These are phyloP conservation scores for Tetragonisca angustula DNA, from an alignment of 2,888 invertebrate species.

Conservation along the genomic window DNA sequence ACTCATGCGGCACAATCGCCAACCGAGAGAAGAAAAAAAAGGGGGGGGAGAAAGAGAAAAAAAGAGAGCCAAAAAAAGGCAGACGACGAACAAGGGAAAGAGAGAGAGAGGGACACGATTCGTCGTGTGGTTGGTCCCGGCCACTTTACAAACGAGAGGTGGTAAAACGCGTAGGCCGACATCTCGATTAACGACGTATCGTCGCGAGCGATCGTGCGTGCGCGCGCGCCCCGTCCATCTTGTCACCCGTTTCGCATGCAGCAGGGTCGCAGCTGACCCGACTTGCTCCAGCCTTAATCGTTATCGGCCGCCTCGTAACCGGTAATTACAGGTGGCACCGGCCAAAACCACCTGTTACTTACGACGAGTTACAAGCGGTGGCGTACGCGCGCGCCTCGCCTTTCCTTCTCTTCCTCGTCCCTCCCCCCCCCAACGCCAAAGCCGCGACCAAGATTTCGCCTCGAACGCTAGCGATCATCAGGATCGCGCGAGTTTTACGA, in stretches of 20 bases:
- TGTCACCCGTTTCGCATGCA: constrained; percentile 53
- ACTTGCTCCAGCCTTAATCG: constrained; percentile 61
- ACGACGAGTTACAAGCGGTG: constrained; percentile 59
- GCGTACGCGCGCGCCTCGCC: background rate
- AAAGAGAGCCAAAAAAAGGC: background rate
- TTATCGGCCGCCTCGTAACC: constrained; percentile 70
- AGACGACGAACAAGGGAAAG: constrained; percentile 6
- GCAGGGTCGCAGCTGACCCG: constrained; percentile 64
- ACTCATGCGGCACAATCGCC: background rate
- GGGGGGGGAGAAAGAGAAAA: background rate
- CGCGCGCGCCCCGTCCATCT: constrained; percentile 11
- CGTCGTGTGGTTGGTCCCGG: background rate
- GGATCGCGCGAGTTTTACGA: too few species aligned
- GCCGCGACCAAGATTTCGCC: too few species aligned
- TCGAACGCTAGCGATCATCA: too few species aligned
- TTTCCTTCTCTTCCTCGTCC: too few species aligned
- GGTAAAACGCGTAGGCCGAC: constrained; percentile 23
- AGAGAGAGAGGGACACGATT: constrained; percentile 28
- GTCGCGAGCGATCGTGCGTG: constrained; percentile 46
- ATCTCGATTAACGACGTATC: constrained; percentile 46
- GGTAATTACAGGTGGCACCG: constrained; percentile 73
- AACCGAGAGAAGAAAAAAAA: background rate
- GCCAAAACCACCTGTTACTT: constrained; percentile 75
- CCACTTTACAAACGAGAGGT: constrained; percentile 23
- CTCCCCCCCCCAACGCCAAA: too few species aligned